phyloP scores from a whole-genome alignment of 2,888 invertebrate genomes.

The Unio pictorum region DNA sequence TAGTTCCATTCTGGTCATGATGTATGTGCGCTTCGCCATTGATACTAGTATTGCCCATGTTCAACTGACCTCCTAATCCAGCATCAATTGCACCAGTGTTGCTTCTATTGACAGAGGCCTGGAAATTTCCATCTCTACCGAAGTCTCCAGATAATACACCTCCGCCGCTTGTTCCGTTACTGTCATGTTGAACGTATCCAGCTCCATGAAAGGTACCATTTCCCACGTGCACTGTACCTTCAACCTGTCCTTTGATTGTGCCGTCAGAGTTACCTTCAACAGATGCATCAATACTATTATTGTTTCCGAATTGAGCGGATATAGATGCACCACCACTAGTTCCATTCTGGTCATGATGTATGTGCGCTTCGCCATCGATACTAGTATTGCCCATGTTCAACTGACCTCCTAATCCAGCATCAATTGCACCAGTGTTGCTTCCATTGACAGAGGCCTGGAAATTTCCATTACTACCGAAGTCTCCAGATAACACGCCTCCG shows the following conservation, averaged over 20 bases:
- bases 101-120: not conserved
- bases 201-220: not conserved
- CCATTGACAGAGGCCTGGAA: too few relatives aligned
- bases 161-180: constrained; percentile 2
- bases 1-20: constrained; percentile 4
- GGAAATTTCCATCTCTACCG: not conserved
- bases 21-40: not conserved
- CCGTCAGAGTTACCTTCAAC: too few relatives aligned
- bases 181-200: constrained; percentile 1
- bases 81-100: constrained; percentile 1
- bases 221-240: too few relatives aligned
- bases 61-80: not conserved
- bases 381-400: too few relatives aligned
- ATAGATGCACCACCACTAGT: not conserved
- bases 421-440: too few relatives aligned
- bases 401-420: too few relatives aligned
- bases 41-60: not conserved
- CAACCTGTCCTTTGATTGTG: too few relatives aligned
- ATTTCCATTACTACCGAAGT: too few relatives aligned
- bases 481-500: too few relatives aligned
- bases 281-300: too few relatives aligned
- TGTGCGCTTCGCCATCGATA: not conserved
- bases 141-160: not conserved
- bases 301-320: too few relatives aligned
- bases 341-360: constrained; percentile 5